These are phyloP conservation scores for Eubasilissa regina DNA, from an alignment of 1,140 invertebrate species.

Conservation along the genomic window DNA sequence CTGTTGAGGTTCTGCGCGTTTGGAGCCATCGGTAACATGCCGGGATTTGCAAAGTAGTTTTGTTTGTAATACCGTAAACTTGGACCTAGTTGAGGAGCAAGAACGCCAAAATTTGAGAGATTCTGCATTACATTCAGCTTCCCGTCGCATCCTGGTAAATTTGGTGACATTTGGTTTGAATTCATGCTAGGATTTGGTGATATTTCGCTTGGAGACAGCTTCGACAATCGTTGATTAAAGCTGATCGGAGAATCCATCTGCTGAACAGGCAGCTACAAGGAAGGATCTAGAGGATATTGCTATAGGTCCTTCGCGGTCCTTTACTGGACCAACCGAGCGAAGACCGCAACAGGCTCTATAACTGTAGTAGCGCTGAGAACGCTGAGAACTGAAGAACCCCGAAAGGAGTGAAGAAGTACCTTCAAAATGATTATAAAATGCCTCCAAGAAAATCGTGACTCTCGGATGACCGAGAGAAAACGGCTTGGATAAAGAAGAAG, in stretches of 20 bases:
- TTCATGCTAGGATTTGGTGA: constrained; percentile 51
- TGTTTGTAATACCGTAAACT: constrained; percentile 56
- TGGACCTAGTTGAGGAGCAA: constrained; percentile 47
- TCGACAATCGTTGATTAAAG: constrained; percentile 49
- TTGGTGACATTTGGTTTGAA: constrained; percentile 45
- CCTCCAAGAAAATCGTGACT: too few relatives aligned
- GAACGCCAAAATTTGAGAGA: constrained; percentile 50
- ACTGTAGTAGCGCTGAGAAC: too few relatives aligned
- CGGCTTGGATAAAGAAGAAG: too few relatives aligned
- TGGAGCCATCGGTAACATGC: constrained; percentile 37
- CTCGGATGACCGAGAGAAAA: too few relatives aligned
- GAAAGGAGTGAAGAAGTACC: too few relatives aligned
- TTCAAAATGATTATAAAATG: too few relatives aligned
- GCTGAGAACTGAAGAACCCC: too few relatives aligned
- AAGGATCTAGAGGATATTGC: too few relatives aligned
- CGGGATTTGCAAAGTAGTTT: constrained; percentile 47
- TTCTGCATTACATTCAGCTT: constrained; percentile 58
- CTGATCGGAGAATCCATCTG: constrained; percentile 56
- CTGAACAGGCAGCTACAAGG: too few relatives aligned
- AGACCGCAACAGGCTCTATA: too few relatives aligned
- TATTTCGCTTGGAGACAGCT: constrained; percentile 56
- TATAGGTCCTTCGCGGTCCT: too few relatives aligned
- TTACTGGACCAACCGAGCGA: too few relatives aligned
- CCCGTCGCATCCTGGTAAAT: constrained; percentile 51
- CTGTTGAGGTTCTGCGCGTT: constrained; percentile 44